Conservation (phyloP, 2,113 vertebrate genomes). For the Rhea americana region DNA sequence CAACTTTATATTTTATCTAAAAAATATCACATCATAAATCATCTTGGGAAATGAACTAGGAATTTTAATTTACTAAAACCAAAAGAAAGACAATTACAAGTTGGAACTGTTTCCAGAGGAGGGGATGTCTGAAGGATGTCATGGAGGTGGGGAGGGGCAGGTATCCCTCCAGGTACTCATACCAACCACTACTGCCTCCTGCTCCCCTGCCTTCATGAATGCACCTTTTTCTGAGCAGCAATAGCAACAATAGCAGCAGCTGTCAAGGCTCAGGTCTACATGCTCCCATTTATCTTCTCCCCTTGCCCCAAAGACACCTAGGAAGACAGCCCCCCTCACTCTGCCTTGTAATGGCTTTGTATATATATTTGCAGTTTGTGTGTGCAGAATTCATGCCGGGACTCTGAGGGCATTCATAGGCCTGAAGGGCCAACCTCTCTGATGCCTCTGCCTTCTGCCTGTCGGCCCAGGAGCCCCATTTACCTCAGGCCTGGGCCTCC, state of each 20-base stretch:
- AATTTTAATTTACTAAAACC: neutral
- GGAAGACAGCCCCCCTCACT: neutral
- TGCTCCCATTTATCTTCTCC: neutral
- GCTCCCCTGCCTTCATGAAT: neutral
- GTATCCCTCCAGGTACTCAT: neutral
- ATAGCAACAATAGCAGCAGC: neutral
- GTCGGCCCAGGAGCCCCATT: neutral
- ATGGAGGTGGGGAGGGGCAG: neutral
- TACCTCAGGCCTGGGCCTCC: neutral
- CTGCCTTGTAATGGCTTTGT: neutral
- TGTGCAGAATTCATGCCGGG: neutral
- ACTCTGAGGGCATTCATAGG: neutral
- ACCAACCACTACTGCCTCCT: neutral
- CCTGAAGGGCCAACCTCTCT: neutral
- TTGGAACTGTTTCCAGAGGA: neutral
- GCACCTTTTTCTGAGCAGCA: neutral
- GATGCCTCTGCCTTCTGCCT: neutral
- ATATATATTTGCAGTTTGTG: neutral
- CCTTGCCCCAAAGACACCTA: neutral
- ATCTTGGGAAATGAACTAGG: neutral
- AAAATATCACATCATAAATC: neutral
- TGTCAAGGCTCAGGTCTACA: neutral
- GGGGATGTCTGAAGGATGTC: neutral
- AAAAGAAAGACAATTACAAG: neutral
- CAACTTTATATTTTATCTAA: neutral